Conservation (phyloP, 2,888 invertebrate genomes). For the Ochropleura plecta region DNA sequence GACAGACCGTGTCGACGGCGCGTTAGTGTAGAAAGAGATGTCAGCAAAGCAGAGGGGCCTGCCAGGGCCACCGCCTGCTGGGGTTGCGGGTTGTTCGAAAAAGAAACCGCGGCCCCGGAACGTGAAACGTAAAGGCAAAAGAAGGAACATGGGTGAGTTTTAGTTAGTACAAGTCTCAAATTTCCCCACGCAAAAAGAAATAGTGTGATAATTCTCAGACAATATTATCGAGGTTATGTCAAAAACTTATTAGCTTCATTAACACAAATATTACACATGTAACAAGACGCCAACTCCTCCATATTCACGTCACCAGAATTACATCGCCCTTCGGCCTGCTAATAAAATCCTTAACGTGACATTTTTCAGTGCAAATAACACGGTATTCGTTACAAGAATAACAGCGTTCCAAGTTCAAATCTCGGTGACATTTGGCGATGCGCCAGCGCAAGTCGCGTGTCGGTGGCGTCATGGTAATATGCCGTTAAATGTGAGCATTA, state of each 20-base stretch:
- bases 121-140: too few species aligned
- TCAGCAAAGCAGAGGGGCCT: too few species aligned
- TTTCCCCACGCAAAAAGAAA: too few species aligned
- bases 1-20: too few species aligned
- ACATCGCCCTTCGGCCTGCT: constrained; percentile 32
- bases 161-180: too few species aligned
- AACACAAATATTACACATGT: constrained; percentile 4
- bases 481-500: constrained; percentile 39
- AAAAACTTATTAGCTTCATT: constrained; percentile 1
- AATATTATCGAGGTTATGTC: constrained; percentile 6
- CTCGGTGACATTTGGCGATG: constrained; percentile 70
- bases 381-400: constrained; percentile 74
- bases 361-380: constrained; percentile 68
- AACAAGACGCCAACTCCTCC: constrained; percentile 3
- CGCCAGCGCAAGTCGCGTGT: constrained; percentile 66
- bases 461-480: constrained; percentile 54
- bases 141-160: too few species aligned
- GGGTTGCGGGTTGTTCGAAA: too few species aligned
- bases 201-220: not conserved
- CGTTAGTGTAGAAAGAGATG: too few species aligned
- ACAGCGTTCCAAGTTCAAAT: constrained; percentile 74
- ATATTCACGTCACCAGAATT: constrained; percentile 4
- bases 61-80: too few species aligned
- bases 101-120: too few species aligned
- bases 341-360: constrained; percentile 64